Percentiles rank a stretch among this genome's conserved stretches.
Conservation (phyloP, 2,888 invertebrate genomes). For the Omphaloscelis lunosa region DNA sequence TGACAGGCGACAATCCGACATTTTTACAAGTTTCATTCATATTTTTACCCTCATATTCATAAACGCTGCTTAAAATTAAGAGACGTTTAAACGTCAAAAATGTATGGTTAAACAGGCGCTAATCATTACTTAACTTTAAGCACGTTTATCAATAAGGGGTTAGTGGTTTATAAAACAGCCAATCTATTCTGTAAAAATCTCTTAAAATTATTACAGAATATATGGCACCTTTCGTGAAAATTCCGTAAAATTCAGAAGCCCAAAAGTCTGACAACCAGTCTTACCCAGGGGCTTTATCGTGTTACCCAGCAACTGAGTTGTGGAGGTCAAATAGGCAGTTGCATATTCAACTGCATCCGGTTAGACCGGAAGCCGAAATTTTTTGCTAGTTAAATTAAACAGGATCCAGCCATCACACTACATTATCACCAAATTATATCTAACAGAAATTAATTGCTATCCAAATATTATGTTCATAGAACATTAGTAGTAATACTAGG, state of each 20-base stretch:
- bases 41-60: too few relatives aligned
- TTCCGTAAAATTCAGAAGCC: not conserved
- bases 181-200: too few relatives aligned
- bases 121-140: too few relatives aligned
- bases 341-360: not conserved
- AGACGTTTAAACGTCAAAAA: too few relatives aligned
- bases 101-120: too few relatives aligned
- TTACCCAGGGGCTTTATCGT: not conserved
- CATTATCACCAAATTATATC: not conserved
- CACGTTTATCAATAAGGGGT: too few relatives aligned
- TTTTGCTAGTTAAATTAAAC: not conserved
- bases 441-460: slow-evolving; percentile 15
- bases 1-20: too few relatives aligned
- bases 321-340: not conserved
- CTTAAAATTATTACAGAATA: too few relatives aligned
- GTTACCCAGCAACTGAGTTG: not conserved
- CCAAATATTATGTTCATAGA: not conserved
- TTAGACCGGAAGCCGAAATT: not conserved
- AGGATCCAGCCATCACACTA: not conserved
- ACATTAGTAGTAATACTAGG: slow-evolving; percentile 26
- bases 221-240: too few relatives aligned
- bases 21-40: too few relatives aligned
- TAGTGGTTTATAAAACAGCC: too few relatives aligned
- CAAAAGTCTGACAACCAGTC: not conserved
- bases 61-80: too few relatives aligned